Conservation (phyloP, 2,113 vertebrate species). For the Ascaphus truei region DNA sequence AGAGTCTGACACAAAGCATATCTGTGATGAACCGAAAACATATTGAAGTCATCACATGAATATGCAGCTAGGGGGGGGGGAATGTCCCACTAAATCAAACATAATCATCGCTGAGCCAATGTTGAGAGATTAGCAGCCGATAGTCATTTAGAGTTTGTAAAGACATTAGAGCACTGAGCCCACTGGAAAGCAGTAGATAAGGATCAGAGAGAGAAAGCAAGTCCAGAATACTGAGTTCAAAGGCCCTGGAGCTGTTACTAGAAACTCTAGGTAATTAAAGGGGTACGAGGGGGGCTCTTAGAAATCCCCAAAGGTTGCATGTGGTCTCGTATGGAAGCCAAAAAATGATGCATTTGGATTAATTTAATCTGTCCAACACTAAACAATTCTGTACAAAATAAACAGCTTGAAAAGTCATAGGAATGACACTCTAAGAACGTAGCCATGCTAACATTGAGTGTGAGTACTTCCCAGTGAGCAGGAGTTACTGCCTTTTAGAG, state of each 20-base stretch:
- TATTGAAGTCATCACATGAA: conserved; percentile 21
- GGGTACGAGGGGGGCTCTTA: too few species aligned
- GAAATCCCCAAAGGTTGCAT: too few species aligned
- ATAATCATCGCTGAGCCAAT: conserved; percentile 22
- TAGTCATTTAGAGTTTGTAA: conserved; percentile 12
- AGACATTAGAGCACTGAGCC: not conserved
- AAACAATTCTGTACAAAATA: too few species aligned
- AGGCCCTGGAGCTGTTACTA: not conserved
- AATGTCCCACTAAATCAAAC: conserved; percentile 14
- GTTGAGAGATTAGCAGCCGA: conserved; percentile 9
- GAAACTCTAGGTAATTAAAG: too few species aligned
- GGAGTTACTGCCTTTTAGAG: conserved; percentile 1
- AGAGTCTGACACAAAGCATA: not conserved
- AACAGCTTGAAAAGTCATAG: too few species aligned
- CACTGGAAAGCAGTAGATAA: not conserved
- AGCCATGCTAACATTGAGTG: not conserved
- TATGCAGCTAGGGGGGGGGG: not conserved
- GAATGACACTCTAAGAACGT: not conserved
- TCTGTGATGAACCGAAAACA: not conserved
- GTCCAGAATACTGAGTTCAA: not conserved
- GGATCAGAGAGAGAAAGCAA: not conserved
- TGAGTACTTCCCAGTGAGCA: too few species aligned
- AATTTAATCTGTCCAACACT: too few species aligned
- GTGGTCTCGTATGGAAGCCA: too few species aligned
- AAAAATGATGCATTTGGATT: too few species aligned